These are phyloP conservation scores for Nephotettix cincticeps DNA, from an alignment of 1,140 invertebrate genomes.

Conservation along the genomic window DNA sequence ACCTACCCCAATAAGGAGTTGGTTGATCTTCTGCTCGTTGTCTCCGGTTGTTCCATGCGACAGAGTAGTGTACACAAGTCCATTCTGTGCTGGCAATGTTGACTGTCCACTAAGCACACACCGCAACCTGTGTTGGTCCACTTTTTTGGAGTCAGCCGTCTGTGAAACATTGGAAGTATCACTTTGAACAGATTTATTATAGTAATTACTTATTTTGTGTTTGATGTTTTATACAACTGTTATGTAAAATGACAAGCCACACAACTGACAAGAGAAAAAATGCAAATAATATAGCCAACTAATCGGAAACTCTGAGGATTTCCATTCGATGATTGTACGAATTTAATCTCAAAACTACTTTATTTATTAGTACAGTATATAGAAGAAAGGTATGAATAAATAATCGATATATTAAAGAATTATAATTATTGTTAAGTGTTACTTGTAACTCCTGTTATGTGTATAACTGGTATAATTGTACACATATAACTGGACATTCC, in stretches of 20 bases:
- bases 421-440: too few species aligned
- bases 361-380: too few species aligned
- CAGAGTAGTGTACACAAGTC: neutral
- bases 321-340: too few species aligned
- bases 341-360: too few species aligned
- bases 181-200: neutral
- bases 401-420: too few species aligned
- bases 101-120: conserved; percentile 26
- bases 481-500: too few species aligned
- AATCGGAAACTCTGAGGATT: too few species aligned
- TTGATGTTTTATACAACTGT: too few species aligned
- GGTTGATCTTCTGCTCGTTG: conserved; percentile 27
- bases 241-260: neutral
- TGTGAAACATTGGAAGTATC: neutral
- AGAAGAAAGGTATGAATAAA: too few species aligned
- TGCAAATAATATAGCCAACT: too few species aligned
- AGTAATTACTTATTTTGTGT: neutral
- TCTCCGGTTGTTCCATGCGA: neutral
- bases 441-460: too few species aligned
- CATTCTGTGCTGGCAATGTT: conserved; percentile 16
- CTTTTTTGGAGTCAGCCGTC: conserved; percentile 28
- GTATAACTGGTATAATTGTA: too few species aligned
- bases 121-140: conserved; percentile 31
- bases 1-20: conserved; percentile 28
- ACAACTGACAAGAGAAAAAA: neutral